Conservation (phyloP, 2,113 vertebrate species). For the Sphaerodactylus townsendi region DNA sequence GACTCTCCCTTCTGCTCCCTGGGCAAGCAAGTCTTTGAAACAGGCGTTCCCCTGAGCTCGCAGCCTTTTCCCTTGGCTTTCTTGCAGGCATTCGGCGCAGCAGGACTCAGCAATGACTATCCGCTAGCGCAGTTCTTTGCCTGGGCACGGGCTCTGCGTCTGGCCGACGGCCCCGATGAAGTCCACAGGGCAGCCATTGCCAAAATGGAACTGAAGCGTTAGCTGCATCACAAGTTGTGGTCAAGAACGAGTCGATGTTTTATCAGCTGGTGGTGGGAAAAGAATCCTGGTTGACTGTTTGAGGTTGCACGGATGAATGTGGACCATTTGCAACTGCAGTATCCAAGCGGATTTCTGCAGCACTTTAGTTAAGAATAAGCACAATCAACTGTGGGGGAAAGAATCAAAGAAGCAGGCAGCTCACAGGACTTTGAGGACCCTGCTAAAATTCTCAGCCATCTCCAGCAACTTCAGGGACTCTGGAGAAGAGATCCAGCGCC, state of each 20-base stretch:
- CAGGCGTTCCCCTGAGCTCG: neutral
- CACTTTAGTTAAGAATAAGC: neutral
- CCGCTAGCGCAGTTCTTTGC: slow-evolving; percentile 61
- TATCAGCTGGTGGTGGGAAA: too few species aligned
- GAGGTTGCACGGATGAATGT: neutral
- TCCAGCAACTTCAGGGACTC: neutral
- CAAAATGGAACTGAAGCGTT: slow-evolving; percentile 59
- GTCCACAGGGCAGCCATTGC: slow-evolving; percentile 49
- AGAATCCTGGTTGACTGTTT: too few species aligned
- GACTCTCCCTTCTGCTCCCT: too few species aligned
- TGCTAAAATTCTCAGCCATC: too few species aligned
- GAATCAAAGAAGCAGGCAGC: neutral
- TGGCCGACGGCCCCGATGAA: slow-evolving; percentile 57
- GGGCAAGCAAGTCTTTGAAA: too few species aligned
- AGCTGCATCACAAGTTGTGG: rapidly evolving
- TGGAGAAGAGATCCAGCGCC: neutral
- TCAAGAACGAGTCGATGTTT: neutral
- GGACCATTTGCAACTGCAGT: neutral
- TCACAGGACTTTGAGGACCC: too few species aligned
- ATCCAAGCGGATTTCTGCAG: too few species aligned
- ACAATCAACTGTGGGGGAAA: neutral
- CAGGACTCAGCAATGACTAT: slow-evolving; percentile 55
- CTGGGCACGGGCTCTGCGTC: slow-evolving; percentile 50
- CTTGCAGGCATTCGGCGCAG: slow-evolving; percentile 69
- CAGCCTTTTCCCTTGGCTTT: neutral